Evolutionary conservation across 2,797 vertebrate species (phyloP).

Genomic region (Sciurus vulgaris): DNA sequence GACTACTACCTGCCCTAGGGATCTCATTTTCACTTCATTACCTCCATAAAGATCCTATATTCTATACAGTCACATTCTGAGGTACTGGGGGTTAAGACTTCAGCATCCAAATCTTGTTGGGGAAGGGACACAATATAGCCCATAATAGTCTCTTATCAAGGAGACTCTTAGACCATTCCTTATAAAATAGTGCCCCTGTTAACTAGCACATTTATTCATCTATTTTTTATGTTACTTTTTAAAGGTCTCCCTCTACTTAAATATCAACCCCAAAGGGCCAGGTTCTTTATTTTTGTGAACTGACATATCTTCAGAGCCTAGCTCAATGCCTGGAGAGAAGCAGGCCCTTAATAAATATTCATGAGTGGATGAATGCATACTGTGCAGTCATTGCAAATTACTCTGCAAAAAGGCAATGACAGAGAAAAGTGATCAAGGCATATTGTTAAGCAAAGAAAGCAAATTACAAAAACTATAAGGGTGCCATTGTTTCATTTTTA

Average conservation of each 20-base stretch:
- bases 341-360: conserved; percentile 52
- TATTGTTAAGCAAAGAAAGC: conserved; percentile 24
- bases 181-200: background rate
- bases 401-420: background rate
- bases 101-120: background rate
- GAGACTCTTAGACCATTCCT: background rate
- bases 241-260: conserved; percentile 54
- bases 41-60: background rate
- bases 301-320: background rate
- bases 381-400: conserved; percentile 61
- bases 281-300: conserved; percentile 24
- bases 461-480: background rate
- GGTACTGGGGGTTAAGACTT: background rate
- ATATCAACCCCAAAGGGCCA: background rate
- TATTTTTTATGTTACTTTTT: conserved; percentile 24
- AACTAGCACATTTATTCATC: background rate
- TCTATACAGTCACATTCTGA: background rate
- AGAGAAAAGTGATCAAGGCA: conserved; percentile 7
- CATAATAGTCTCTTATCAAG: background rate
- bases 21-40: background rate
- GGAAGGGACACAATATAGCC: background rate
- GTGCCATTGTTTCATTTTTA: conserved; percentile 41
- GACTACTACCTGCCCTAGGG: background rate
- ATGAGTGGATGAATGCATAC: background rate
- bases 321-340: background rate